phyloP scores from a whole-genome alignment of 1,140 invertebrate genomes.

The Dendrolimus punctatus region DNA sequence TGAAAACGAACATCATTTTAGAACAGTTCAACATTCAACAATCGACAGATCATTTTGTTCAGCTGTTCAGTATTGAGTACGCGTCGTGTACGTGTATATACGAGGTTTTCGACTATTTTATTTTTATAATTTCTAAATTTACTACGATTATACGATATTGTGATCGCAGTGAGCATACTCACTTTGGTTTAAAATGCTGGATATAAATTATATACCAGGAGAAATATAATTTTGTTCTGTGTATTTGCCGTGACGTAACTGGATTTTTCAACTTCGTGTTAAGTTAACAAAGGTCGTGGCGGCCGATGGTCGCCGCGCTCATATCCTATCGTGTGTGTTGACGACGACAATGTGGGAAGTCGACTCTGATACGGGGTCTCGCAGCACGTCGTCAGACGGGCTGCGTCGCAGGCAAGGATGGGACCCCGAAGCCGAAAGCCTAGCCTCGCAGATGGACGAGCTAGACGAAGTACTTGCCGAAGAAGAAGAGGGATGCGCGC shows the following conservation, averaged over 20 bases:
- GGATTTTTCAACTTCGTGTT: conserved; percentile 40
- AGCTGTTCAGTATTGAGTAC: conserved; percentile 51
- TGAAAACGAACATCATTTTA: too few relatives aligned
- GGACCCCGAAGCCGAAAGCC: conserved; percentile 73
- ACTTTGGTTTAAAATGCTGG: too few relatives aligned
- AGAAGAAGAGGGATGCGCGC: conserved; percentile 84
- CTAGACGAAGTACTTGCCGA: conserved; percentile 75
- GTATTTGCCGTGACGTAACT: conserved; percentile 62
- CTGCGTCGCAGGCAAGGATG: conserved; percentile 72
- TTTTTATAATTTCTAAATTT: conserved; percentile 12
- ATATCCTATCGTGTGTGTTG: conserved; percentile 26
- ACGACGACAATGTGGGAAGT: conserved; percentile 56
- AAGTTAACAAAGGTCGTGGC: conserved; percentile 35
- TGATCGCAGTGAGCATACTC: conserved; percentile 1
- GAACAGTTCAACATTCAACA: too few relatives aligned
- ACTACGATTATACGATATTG: conserved; percentile 6
- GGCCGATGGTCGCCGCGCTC: conserved; percentile 32
- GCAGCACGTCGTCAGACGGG: conserved; percentile 63
- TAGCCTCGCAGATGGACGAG: conserved; percentile 73
- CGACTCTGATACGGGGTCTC: conserved; percentile 57
- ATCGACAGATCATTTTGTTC: conserved; percentile 33
- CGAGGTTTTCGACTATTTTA: conserved; percentile 8
- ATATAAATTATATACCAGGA: too few relatives aligned
- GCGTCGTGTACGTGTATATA: conserved; percentile 5
- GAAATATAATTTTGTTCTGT: conserved; percentile 17